Conservation (phyloP, 2,888 invertebrate genomes). For the Drosophila affinis region DNA sequence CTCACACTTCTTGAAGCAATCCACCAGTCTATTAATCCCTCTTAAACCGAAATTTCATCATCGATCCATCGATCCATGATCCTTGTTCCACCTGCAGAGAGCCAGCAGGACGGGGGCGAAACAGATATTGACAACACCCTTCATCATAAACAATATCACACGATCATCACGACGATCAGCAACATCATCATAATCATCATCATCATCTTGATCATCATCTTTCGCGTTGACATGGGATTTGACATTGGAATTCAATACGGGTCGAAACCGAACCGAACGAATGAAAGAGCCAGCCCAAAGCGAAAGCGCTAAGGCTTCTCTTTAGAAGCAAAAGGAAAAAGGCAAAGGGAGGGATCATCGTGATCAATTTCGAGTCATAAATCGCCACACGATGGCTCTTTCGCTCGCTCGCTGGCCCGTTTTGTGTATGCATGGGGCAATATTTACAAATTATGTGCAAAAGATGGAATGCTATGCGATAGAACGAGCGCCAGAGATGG, state of each 20-base stretch:
- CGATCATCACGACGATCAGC: slow-evolving; percentile 38
- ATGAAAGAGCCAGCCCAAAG: slow-evolving; percentile 44
- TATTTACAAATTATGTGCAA: slow-evolving; percentile 70
- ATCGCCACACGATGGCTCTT: slow-evolving; percentile 65
- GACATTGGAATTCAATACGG: slow-evolving; percentile 79
- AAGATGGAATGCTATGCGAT: slow-evolving; percentile 70
- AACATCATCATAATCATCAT: slow-evolving; percentile 46
- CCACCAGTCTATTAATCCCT: neutral
- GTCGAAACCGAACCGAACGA: slow-evolving; percentile 35
- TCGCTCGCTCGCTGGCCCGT: neutral
- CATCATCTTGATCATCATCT: slow-evolving; percentile 29
- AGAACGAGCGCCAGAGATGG: slow-evolving; percentile 60
- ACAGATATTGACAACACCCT: slow-evolving; percentile 42
- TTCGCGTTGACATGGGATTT: slow-evolving; percentile 73
- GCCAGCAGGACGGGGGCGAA: slow-evolving; percentile 21
- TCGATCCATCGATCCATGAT: neutral
- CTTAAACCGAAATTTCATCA: neutral
- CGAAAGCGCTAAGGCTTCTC: slow-evolving; percentile 25
- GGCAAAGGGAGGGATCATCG: slow-evolving; percentile 54
- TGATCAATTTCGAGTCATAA: slow-evolving; percentile 77
- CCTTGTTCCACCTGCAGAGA: slow-evolving; percentile 26
- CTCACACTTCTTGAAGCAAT: too few species aligned
- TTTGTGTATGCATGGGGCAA: slow-evolving; percentile 68
- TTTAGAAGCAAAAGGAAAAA: slow-evolving; percentile 1
- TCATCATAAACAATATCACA: slow-evolving; percentile 42